These are phyloP conservation scores for Cyclura pinguis DNA, from an alignment of 2,797 vertebrate species.

Conservation along the genomic window DNA sequence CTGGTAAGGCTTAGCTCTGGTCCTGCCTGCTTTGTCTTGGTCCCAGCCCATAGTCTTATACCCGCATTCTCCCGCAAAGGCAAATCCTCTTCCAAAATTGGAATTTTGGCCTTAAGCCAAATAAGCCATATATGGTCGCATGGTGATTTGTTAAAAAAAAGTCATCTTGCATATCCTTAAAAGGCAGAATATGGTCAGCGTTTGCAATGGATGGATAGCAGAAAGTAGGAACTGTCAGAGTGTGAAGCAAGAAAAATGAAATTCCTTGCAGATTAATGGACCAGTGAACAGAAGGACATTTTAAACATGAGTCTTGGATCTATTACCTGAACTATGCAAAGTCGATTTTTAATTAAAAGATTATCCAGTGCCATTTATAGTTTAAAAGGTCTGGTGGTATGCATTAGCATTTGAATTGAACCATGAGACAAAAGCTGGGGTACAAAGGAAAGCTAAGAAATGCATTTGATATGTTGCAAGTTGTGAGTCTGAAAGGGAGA, in stretches of 20 bases:
- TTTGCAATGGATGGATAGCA: not conserved
- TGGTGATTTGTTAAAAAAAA: not conserved
- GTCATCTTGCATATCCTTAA: not conserved
- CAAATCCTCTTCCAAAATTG: no score
- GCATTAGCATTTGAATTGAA: conserved; percentile 73
- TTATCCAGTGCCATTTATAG: conserved; percentile 52
- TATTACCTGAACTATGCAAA: conserved; percentile 40
- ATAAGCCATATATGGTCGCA: not conserved
- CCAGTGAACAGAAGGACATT: fast-evolving
- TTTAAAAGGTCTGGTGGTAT: conserved; percentile 63
- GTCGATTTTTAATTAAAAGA: conserved; percentile 61
- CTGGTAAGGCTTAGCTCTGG: not conserved
- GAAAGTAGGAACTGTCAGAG: not conserved
- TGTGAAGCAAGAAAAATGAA: not conserved
- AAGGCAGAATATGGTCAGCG: not conserved
- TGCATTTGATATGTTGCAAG: conserved; percentile 63
- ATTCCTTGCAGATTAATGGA: fast-evolving
- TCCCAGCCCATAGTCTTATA: not conserved
- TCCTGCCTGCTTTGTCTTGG: not conserved
- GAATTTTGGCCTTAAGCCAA: not conserved
- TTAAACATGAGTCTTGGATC: not conserved
- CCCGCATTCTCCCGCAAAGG: not conserved
- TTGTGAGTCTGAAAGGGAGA: conserved; percentile 66
- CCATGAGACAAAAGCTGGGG: conserved; percentile 61
- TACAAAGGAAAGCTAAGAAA: conserved; percentile 69